A percentile compares a stretch with the other conserved stretches of the same genome.
Evolutionary conservation across 23 tunicate genomes (phyloP).

Genomic region (Corella eumyota): DNA sequence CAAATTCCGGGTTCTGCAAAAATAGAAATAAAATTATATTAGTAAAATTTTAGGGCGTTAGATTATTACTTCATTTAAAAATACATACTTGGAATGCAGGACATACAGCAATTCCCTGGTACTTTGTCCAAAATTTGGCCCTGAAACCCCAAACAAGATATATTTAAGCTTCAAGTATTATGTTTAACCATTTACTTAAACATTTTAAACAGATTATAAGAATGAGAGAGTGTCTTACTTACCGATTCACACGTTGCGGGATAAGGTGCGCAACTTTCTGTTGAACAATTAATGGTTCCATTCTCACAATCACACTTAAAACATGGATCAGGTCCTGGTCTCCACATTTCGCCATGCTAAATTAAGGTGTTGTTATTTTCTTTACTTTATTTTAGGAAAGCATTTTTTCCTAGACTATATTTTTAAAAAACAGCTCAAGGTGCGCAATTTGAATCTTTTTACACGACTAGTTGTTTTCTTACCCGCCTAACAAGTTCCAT

Average conservation of each 20-base stretch:
- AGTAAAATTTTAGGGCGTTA: not conserved
- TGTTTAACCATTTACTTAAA: too few species aligned
- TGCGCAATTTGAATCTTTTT: not conserved
- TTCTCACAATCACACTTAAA: conserved; percentile 23
- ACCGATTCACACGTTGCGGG: conserved; percentile 12
- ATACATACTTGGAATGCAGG: conserved; percentile 45
- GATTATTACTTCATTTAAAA: not conserved
- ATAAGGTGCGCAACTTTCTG: conserved; percentile 4
- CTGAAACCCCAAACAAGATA: conserved; percentile 20
- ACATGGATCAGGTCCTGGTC: conserved; percentile 19
- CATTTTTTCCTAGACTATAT: not conserved
- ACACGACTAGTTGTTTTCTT: not conserved
- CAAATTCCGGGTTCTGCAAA: conserved; percentile 67
- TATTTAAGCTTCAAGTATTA: not conserved
- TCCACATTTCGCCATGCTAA: conserved; percentile 62
- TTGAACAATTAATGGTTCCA: conserved; percentile 33
- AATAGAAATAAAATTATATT: not conserved
- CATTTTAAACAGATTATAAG: too few species aligned
- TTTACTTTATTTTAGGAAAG: not conserved
- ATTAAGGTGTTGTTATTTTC: not conserved
- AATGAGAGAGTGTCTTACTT: not conserved
- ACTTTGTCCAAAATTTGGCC: conserved; percentile 39
- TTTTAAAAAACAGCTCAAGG: too few species aligned
- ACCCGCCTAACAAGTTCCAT: conserved; percentile 1
- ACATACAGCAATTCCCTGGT: conserved; percentile 71